phyloP scores from a whole-genome alignment of 2,888 invertebrate species.

The Apamea crenata region DNA sequence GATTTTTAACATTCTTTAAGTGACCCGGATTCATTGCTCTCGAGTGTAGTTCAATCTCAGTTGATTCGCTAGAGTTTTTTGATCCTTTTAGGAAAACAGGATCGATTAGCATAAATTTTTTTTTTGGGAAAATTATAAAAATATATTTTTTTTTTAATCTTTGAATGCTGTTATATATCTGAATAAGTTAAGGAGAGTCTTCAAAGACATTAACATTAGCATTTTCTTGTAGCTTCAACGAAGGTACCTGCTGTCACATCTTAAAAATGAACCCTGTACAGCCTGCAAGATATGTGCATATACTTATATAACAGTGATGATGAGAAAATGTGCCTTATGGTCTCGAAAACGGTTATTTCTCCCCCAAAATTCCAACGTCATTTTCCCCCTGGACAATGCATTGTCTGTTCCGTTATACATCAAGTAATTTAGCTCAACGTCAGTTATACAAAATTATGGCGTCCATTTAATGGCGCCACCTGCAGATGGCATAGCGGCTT shows the following conservation, averaged over 20 bases:
- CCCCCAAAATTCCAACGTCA: not conserved
- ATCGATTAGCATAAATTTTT: not conserved
- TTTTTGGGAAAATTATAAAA: not conserved
- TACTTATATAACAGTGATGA: not conserved
- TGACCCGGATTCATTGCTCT: too few relatives aligned
- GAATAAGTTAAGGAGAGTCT: not conserved
- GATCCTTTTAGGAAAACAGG: not conserved
- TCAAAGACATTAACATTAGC: too few relatives aligned
- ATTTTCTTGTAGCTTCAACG: not conserved
- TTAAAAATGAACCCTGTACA: not conserved
- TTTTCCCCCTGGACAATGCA: not conserved
- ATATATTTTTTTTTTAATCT: not conserved
- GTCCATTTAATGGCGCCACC: constrained; percentile 61
- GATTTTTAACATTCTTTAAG: too few relatives aligned
- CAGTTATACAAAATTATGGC: constrained; percentile 61
- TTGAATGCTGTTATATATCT: not conserved
- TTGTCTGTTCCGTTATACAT: constrained; percentile 27
- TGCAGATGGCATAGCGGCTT: constrained; percentile 67
- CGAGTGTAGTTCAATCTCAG: not conserved
- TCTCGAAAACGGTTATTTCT: not conserved
- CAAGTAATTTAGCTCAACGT: constrained; percentile 50
- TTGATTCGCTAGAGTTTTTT: not conserved
- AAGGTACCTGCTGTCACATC: too few relatives aligned
- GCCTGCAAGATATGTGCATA: not conserved
- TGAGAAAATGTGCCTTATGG: not conserved